A percentile compares a stretch with the other conserved stretches of the same genome.
These are phyloP conservation scores for Lamprotornis superbus DNA, from an alignment of 2,113 vertebrate genomes.

Conservation along the genomic window DNA sequence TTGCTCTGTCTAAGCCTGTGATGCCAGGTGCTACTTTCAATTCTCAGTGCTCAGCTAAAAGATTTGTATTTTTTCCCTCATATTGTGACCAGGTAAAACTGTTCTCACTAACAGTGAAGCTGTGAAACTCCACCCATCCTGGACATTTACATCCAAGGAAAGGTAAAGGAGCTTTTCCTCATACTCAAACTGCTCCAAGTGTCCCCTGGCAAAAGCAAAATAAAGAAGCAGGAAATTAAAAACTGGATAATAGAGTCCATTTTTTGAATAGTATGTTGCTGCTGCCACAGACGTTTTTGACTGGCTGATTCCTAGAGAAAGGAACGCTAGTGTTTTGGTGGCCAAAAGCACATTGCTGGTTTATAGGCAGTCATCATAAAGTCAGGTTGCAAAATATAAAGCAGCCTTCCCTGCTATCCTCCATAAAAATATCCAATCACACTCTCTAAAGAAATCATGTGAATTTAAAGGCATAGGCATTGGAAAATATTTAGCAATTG, in stretches of 20 bases:
- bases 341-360: background rate
- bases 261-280: fast-evolving
- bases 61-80: background rate
- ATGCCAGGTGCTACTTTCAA: background rate
- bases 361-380: background rate
- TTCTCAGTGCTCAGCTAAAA: background rate
- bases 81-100: background rate
- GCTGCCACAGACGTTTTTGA: fast-evolving
- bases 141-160: background rate
- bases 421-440: background rate
- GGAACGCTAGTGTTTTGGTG: background rate
- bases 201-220: background rate
- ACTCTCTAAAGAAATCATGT: background rate
- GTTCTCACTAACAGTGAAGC: background rate
- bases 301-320: background rate
- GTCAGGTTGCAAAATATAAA: background rate
- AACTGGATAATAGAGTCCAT: background rate
- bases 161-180: background rate
- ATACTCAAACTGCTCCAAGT: background rate
- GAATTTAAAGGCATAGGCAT: background rate
- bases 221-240: background rate
- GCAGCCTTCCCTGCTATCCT: background rate
- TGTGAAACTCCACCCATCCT: background rate
- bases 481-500: background rate
- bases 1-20: fast-evolving